phyloP scores from a whole-genome alignment of 2,888 invertebrate genomes.

The Caenorhabditis sp. region DNA sequence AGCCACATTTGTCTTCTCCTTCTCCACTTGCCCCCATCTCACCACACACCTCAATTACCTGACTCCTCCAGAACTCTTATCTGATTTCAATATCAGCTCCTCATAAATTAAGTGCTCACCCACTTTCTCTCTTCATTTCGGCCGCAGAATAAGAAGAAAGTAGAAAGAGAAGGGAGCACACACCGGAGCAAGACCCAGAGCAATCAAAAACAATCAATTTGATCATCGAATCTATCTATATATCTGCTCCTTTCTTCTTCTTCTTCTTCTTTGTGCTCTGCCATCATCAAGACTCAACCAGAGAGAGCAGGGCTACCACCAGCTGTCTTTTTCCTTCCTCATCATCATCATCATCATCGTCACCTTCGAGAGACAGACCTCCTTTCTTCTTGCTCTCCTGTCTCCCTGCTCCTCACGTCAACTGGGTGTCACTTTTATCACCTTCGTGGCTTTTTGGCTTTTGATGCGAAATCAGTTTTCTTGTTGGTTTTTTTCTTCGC shows the following conservation, averaged over 20 bases:
- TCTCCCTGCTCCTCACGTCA: constrained; percentile 32
- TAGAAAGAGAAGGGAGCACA: constrained; percentile 10
- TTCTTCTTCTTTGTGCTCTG: constrained; percentile 16
- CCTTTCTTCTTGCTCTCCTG: constrained; percentile 12
- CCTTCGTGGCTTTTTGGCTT: constrained; percentile 61
- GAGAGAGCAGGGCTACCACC: constrained; percentile 16
- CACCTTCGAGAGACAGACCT: constrained; percentile 26
- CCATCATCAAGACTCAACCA: constrained; percentile 18
- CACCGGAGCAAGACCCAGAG: background rate
- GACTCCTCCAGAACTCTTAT: constrained; percentile 12
- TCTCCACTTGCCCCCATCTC: no score
- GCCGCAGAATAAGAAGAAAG: constrained; percentile 19
- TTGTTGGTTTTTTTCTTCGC: background rate
- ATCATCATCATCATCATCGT: constrained; percentile 46
- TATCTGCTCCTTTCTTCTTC: constrained; percentile 1
- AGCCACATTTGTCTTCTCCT: no score
- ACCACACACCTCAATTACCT: constrained; percentile 7
- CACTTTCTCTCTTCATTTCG: constrained; percentile 29
- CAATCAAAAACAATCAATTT: constrained; percentile 55
- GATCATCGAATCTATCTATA: constrained; percentile 54
- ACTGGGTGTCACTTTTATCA: constrained; percentile 64
- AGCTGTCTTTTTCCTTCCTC: constrained; percentile 55
- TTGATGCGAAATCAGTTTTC: constrained; percentile 21
- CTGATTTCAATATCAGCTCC: constrained; percentile 5
- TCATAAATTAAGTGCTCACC: constrained; percentile 59